Conservation (phyloP, 1,140 invertebrate genomes). For the Bombus confusus region DNA sequence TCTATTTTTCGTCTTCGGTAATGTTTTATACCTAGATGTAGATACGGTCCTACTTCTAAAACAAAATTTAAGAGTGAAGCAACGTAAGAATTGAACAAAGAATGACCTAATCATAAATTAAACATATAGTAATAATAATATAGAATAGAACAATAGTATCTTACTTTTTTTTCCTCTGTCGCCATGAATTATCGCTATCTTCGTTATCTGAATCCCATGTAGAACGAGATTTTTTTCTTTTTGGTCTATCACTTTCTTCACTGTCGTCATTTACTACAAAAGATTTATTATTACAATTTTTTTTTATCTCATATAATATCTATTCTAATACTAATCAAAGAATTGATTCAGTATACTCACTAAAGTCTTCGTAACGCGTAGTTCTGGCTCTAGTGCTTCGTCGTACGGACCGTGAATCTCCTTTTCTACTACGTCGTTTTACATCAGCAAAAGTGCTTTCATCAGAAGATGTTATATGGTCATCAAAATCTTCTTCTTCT, state of each 20-base stretch:
- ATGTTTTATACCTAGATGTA: conserved; percentile 68
- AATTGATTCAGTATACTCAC: conserved; percentile 74
- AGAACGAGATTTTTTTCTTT: conserved; percentile 82
- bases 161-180: conserved; percentile 81
- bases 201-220: conserved; percentile 84
- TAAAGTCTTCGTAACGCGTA: conserved; percentile 84
- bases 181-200: conserved; percentile 85
- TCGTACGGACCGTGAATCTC: conserved; percentile 80
- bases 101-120: neutral
- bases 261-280: conserved; percentile 82
- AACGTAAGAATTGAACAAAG: neutral
- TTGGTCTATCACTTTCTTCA: conserved; percentile 84
- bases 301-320: neutral
- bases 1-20: conserved; percentile 78
- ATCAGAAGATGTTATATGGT: conserved; percentile 83
- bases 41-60: conserved; percentile 74
- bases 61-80: neutral
- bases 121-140: conserved; percentile 10
- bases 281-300: conserved; percentile 23
- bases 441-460: conserved; percentile 83
- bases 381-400: conserved; percentile 84
- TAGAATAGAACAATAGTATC: neutral
- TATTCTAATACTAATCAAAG: neutral
- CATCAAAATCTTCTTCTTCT: conserved; percentile 85
- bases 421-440: conserved; percentile 77